phyloP scores from a whole-genome alignment of 2,797 vertebrate genomes.

The Xiphophorus birchmanni region DNA sequence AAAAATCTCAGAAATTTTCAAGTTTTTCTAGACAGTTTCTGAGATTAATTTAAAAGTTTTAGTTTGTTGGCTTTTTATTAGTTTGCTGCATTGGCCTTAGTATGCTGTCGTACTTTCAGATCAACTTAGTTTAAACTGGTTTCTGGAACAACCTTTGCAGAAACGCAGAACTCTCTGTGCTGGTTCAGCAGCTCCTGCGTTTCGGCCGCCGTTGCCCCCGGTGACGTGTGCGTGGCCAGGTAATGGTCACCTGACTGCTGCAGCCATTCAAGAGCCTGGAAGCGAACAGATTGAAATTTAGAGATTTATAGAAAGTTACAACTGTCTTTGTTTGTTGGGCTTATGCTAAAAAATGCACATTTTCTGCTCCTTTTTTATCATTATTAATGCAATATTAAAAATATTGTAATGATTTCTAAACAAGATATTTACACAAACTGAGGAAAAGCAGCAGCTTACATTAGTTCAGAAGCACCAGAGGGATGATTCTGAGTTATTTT shows the following conservation, averaged over 20 bases:
- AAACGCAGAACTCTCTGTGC: slow-evolving; percentile 92
- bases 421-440: neutral
- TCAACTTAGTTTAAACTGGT: neutral
- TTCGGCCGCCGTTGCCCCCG: slow-evolving; percentile 87
- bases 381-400: too few species aligned
- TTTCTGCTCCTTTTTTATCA: neutral
- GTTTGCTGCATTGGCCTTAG: too few species aligned
- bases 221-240: slow-evolving; percentile 90
- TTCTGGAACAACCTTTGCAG: slow-evolving; percentile 86
- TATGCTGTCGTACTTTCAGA: too few species aligned
- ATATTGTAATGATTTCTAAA: neutral
- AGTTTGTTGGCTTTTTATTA: too few species aligned
- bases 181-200: slow-evolving; percentile 94
- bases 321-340: neutral
- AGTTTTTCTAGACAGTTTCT: too few species aligned
- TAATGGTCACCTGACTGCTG: slow-evolving; percentile 96
- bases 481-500: neutral
- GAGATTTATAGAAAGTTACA: neutral
- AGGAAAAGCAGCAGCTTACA: neutral
- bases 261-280: slow-evolving; percentile 95
- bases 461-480: neutral
- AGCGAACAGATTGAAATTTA: neutral
- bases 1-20: too few species aligned
- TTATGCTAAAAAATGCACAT: too few species aligned
- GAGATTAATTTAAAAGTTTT: too few species aligned